Evolutionary conservation across 2,797 vertebrate species (phyloP).

Genomic region (Podarcis lilfordi): DNA sequence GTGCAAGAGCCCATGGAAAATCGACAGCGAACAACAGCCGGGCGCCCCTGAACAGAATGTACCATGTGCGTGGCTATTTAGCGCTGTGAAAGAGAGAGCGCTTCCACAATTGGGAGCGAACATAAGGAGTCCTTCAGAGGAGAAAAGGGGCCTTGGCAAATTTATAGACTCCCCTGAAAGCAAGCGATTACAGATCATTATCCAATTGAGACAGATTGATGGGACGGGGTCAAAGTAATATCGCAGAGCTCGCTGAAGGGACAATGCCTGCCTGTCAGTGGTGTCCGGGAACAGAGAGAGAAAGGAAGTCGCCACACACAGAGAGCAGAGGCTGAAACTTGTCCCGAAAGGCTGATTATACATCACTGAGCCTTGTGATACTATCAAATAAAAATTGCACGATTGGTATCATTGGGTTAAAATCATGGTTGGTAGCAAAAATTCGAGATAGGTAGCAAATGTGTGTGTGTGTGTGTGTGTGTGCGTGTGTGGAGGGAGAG

Average conservation of each 20-base stretch:
- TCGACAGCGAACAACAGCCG: slow-evolving; percentile 79
- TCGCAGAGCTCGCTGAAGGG: slow-evolving; percentile 88
- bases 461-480: too few relatives aligned
- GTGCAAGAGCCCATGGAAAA: slow-evolving; percentile 86
- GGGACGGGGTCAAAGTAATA: slow-evolving; percentile 99
- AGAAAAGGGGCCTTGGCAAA: slow-evolving; percentile 92
- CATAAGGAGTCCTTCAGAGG: slow-evolving; percentile 98
- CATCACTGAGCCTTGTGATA: slow-evolving; percentile 51
- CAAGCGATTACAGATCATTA: slow-evolving; percentile 99
- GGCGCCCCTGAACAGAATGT: slow-evolving; percentile 78
- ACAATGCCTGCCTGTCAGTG: slow-evolving; percentile 95
- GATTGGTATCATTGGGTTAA: slow-evolving; percentile 33
- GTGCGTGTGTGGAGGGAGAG: not conserved
- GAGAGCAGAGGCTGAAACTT: slow-evolving; percentile 63
- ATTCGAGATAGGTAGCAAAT: not conserved
- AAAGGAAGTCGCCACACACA: slow-evolving; percentile 72
- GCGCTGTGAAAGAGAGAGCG: slow-evolving; percentile 83
- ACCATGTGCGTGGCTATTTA: slow-evolving; percentile 94
- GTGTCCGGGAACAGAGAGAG: slow-evolving; percentile 75
- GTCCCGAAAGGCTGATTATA: slow-evolving; percentile 63
- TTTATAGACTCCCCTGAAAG: slow-evolving; percentile 99
- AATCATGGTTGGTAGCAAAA: not conserved
- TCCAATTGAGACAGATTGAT: slow-evolving; percentile 99
- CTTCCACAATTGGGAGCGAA: slow-evolving; percentile 91
- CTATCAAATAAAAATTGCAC: slow-evolving; percentile 29